Evolutionary conservation across 2,113 vertebrate species (phyloP).

Genomic region (Gavialis gangeticus): DNA sequence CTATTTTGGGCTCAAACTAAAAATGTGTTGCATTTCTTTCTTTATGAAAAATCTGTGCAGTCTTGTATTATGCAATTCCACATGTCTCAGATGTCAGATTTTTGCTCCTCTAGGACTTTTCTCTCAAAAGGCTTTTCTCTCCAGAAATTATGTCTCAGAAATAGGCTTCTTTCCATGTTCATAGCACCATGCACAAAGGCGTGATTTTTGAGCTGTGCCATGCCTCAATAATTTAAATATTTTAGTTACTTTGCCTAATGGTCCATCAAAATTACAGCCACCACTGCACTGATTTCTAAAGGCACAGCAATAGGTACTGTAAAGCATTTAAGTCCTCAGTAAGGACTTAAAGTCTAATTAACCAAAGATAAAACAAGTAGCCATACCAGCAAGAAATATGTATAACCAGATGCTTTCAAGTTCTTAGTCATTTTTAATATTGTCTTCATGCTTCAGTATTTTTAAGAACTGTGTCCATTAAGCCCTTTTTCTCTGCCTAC

Average conservation of each 20-base stretch:
- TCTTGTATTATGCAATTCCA: background rate
- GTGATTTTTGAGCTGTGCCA: background rate
- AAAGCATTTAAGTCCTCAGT: background rate
- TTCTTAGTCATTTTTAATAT: background rate
- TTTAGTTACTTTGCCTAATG: background rate
- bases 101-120: background rate
- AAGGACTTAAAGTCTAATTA: background rate
- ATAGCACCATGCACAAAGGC: background rate
- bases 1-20: background rate
- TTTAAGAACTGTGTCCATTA: background rate
- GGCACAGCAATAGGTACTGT: background rate
- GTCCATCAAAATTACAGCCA: background rate
- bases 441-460: background rate
- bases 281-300: background rate
- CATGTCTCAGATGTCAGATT: background rate
- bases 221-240: background rate
- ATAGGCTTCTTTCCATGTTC: accelerated
- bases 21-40: background rate
- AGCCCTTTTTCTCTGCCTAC: background rate
- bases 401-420: background rate
- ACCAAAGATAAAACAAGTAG: background rate
- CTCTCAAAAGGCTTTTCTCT: background rate
- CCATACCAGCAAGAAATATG: background rate
- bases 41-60: background rate
- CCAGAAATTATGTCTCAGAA: background rate